Evolutionary conservation across 2,113 vertebrate species (phyloP).

Genomic region (Cyphomyrus discorhynchus): DNA sequence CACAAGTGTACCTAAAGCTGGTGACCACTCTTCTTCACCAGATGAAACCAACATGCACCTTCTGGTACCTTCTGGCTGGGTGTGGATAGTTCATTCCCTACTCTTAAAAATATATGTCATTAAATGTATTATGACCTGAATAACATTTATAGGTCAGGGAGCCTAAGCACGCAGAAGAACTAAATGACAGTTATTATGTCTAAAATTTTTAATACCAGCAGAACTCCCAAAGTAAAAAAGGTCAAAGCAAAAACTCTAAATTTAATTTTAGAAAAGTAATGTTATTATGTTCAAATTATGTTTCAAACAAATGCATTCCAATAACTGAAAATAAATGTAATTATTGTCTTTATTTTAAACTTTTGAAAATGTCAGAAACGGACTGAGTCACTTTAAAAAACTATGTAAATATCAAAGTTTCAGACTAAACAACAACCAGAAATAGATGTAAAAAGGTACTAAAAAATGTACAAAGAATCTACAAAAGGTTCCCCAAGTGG

Average conservation of each 20-base stretch:
- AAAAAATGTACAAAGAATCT: neutral
- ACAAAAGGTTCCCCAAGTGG: neutral
- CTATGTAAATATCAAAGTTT: neutral
- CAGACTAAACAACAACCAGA: neutral
- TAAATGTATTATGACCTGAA: neutral
- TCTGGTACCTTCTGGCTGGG: neutral
- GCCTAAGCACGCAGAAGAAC: neutral
- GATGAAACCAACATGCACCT: neutral
- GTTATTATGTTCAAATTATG: neutral
- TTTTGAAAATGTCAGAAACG: neutral
- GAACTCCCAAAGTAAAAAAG: neutral
- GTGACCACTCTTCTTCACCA: neutral
- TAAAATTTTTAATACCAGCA: neutral
- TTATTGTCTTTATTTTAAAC: neutral
- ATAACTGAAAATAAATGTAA: neutral
- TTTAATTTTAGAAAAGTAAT: neutral
- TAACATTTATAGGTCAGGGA: neutral
- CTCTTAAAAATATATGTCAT: neutral
- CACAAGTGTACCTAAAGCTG: neutral
- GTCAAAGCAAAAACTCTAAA: neutral
- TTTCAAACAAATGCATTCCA: neutral
- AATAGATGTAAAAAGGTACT: neutral
- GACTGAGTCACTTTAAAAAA: neutral
- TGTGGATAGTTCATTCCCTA: neutral
- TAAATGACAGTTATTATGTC: neutral